These are phyloP conservation scores for Anser brachyrhynchus DNA, from an alignment of 2,113 vertebrate genomes.

Conservation along the genomic window DNA sequence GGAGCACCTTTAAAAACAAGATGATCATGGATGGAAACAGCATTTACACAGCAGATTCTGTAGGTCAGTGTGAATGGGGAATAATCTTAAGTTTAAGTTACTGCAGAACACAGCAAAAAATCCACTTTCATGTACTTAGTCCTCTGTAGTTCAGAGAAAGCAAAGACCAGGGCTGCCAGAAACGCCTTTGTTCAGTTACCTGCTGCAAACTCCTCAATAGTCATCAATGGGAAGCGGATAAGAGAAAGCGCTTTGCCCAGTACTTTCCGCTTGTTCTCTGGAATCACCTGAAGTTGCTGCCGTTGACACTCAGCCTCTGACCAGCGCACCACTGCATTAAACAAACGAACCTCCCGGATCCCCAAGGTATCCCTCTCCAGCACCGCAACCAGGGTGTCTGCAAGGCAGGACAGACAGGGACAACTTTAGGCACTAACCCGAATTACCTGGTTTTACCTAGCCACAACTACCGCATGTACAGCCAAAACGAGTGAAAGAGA, in stretches of 20 bases:
- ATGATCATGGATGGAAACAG: background rate
- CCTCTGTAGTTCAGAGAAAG: background rate
- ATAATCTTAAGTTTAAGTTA: background rate
- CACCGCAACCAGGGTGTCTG: conserved; percentile 94
- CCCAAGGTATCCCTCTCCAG: conserved; percentile 95
- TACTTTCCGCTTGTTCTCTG: conserved; percentile 92
- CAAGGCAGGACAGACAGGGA: background rate
- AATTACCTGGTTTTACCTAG: rapidly evolving
- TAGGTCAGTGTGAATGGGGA: background rate
- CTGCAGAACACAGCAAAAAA: background rate
- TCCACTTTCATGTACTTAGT: background rate
- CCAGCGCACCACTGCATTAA: conserved; percentile 93
- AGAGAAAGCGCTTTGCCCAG: conserved; percentile 93
- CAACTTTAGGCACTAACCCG: background rate
- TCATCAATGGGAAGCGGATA: conserved; percentile 98
- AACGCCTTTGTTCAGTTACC: conserved; percentile 74
- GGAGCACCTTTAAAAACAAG: background rate
- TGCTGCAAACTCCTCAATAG: conserved; percentile 98
- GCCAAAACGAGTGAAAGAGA: background rate
- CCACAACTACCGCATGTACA: rapidly evolving
- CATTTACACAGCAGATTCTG: background rate
- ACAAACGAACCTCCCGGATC: conserved; percentile 93
- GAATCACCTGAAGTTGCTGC: conserved; percentile 91
- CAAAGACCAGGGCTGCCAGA: conserved; percentile 13
- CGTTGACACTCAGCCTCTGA: conserved; percentile 92